Evolutionary conservation across 2,888 invertebrate genomes (phyloP), one percentile per base, ranked within the genome.

Genomic region (Apotomis betuletana): DNA sequence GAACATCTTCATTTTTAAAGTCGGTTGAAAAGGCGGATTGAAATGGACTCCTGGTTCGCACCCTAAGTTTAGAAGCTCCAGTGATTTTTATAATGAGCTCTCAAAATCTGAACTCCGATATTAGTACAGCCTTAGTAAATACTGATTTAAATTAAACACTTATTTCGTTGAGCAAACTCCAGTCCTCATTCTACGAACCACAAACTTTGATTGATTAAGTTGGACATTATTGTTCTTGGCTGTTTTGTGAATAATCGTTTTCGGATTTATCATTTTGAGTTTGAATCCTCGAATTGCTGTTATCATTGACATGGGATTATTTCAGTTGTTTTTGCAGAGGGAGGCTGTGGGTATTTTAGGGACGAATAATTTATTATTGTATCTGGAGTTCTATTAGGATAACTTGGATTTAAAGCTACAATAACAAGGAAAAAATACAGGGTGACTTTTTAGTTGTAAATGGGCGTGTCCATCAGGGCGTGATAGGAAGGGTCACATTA

Each of bases 171-270:
- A 54, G 70, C 73, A 75, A 75, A 67, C 77, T 74, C 77, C 74
- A 76, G 76, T 79, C 78, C 75, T 55, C 70, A 65, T 52, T 60
- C 67, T 41, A 15, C 36, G 52, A 72, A 58, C 57, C 9, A 15
- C 75, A 69, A 87, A 87, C 78, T 87, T 87, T 84, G 84, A 87
- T 87, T 87, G 86, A 86, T 86, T 81, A 86, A 87, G 83, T 87
- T 87, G 76, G 75, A 77, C 77, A 78, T 77, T 80, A 78, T 78
- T 77, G 78, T 78, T 75, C 77, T 77, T 79, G 62, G 41, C 60
- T 63, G 72, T 73, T 75, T 67, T 62, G 63, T 69, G 59, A 62
- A 69, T 63, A 67, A 67, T 71, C 67, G 62, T 62, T 62, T 57
- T 71, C 5, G 67, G 57, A 67, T 71, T 67, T 62, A 67, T 71